Conservation (phyloP, 2,888 invertebrate species). For the Troides aeacus region DNA sequence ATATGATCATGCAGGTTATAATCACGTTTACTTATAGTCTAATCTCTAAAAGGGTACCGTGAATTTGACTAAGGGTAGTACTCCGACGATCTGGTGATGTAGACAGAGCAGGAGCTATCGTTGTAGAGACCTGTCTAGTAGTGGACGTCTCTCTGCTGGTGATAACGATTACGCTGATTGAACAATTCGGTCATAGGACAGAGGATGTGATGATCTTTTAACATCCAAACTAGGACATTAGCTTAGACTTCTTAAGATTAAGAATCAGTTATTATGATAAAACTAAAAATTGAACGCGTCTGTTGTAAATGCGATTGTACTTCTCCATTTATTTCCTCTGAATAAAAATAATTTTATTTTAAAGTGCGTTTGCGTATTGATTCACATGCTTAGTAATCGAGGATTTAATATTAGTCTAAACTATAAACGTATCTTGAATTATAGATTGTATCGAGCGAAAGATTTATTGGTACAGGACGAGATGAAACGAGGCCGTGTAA, state of each 20-base stretch:
- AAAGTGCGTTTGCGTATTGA: neutral
- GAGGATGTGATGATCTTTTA: neutral
- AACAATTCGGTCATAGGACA: too few species aligned
- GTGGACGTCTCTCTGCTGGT: too few species aligned
- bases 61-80: too few species aligned
- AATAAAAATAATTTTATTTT: neutral
- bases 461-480: neutral
- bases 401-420: constrained; percentile 3
- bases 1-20: too few species aligned
- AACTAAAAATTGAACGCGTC: neutral
- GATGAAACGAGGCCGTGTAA: neutral
- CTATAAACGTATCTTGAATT: neutral
- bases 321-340: constrained; percentile 7
- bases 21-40: too few species aligned
- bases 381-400: neutral
- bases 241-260: neutral
- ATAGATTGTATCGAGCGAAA: constrained; percentile 5
- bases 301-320: constrained; percentile 15
- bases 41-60: too few species aligned
- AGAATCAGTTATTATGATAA: constrained; percentile 3
- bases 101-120: too few species aligned
- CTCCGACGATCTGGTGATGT: too few species aligned
- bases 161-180: too few species aligned
- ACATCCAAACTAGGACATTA: neutral
- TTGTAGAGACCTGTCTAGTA: too few species aligned